Base-by-base conservation (phyloP, 1,140 invertebrate genomes). In the Apis laboriosa region DNA sequence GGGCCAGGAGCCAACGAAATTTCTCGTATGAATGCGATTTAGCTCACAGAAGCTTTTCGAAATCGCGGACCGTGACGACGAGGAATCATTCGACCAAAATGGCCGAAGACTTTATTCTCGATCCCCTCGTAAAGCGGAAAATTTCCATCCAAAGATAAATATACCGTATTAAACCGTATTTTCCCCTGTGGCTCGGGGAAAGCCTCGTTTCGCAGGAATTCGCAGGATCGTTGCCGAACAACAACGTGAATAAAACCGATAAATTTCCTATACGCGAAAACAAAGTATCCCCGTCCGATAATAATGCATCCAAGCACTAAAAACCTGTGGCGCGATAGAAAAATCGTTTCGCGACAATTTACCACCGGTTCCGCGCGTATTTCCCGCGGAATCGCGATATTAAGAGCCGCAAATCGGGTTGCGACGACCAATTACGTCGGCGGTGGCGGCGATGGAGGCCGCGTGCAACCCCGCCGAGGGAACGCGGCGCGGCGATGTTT, bases 11-110 rank as follows among this genome's bases (percentile, higher is more conserved):
- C n/a, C 12, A 61, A 43, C 55, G 76, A 58, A 83, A 76, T 85
- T 70, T 82, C 61, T 76, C 66, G 58, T 34, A 53, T 53, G 8
- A 53, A 60, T 61, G 72, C 58, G 74, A 60, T 70, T 80, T 71
- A 75, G 34, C 77, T 55, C 19, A 60, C 60, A 64, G 60, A 83
- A 78, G 78, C 61, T 84, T 80, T 74, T 76, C 74, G 66, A 56
- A 80, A 84, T 86, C 76, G 80, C 72, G 60, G 67, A n/a, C 66
- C 76, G 66, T 79, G 84, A 83, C 83, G 72, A 84, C 83, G 78
- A 76, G 72, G 21, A 78, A 85, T 79, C 80, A 72, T 76, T n/a
- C 34, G 34, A 24, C 72, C 24, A 17, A 64, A 83, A 83, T 56
- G 79, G 56, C 49, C 71, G 61, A 74, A 19, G 17, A 51, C n/a